A percentile compares a stretch with the other conserved stretches of the same genome.
phyloP scores from a whole-genome alignment of 2,888 invertebrate species.

The Drosophila parthenogenetica region DNA sequence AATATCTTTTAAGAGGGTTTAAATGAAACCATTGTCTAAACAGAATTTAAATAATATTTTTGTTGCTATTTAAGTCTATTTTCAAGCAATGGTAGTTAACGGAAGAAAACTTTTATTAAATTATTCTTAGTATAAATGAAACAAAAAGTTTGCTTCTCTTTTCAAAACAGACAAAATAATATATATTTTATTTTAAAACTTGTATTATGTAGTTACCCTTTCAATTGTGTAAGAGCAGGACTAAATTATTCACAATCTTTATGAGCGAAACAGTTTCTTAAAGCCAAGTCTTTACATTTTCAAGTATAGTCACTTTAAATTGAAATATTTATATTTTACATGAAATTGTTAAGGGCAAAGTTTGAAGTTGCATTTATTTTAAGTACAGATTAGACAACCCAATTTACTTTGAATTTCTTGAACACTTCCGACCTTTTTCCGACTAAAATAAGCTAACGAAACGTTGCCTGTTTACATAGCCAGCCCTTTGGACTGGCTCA shows the following conservation, averaged over 20 bases:
- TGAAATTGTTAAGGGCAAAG: slow-evolving; percentile 8
- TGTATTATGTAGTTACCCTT: background rate
- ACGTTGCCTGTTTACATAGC: slow-evolving; percentile 23
- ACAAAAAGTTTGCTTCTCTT: no score
- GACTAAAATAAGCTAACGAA: slow-evolving; percentile 4
- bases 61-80: no score
- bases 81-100: no score
- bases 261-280: background rate
- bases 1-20: background rate
- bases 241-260: background rate
- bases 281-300: background rate
- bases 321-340: background rate
- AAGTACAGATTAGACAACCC: slow-evolving; percentile 32
- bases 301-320: slow-evolving; percentile 5
- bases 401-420: slow-evolving; percentile 22
- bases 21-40: background rate
- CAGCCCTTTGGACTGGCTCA: slow-evolving; percentile 3
- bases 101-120: no score
- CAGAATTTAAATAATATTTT: background rate
- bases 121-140: no score
- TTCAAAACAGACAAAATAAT: no score
- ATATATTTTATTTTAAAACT: no score
- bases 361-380: slow-evolving; percentile 21
- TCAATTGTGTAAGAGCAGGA: background rate
- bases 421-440: slow-evolving; percentile 24